phyloP scores from a whole-genome alignment of 2,888 invertebrate species.

The Hypselothyrea guttata region DNA sequence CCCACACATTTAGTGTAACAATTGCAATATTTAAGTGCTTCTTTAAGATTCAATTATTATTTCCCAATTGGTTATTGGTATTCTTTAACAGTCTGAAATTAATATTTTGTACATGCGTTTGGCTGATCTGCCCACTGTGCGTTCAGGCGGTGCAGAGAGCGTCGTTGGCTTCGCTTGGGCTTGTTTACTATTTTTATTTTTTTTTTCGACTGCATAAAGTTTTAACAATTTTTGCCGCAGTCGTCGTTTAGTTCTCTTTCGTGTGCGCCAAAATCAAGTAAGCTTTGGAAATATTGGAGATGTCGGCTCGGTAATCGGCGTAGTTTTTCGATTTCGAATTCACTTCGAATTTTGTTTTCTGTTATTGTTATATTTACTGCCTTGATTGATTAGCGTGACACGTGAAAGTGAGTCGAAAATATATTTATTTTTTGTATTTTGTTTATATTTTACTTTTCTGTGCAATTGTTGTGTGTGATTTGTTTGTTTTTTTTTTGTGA shows the following conservation, averaged over 20 bases:
- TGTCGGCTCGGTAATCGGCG: conserved; percentile 5
- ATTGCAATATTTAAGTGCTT: too few species aligned
- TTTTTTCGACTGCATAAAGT: conserved; percentile 50
- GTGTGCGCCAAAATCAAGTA: conserved; percentile 64
- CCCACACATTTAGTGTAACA: too few species aligned
- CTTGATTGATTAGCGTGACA: conserved; percentile 43
- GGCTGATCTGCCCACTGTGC: conserved; percentile 20
- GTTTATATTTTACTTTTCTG: not conserved
- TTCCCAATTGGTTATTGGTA: too few species aligned
- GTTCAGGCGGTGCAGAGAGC: conserved; percentile 25
- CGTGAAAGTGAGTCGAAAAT: conserved; percentile 56
- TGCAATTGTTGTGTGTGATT: not conserved
- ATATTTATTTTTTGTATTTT: conserved; percentile 12
- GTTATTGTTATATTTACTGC: conserved; percentile 1
- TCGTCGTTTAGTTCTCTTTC: conserved; percentile 62
- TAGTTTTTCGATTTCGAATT: conserved; percentile 15
- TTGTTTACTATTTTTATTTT: conserved; percentile 13
- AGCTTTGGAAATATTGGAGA: conserved; percentile 32
- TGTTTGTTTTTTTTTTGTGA: not conserved
- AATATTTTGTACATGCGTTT: not conserved
- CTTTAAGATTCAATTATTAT: too few species aligned
- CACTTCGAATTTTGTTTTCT: conserved; percentile 1
- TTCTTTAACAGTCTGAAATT: not conserved
- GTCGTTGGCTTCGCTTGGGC: conserved; percentile 24
- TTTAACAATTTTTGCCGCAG: conserved; percentile 51